phyloP scores from a whole-genome alignment of 2,113 vertebrate genomes.

The Burhinus oedicnemus region DNA sequence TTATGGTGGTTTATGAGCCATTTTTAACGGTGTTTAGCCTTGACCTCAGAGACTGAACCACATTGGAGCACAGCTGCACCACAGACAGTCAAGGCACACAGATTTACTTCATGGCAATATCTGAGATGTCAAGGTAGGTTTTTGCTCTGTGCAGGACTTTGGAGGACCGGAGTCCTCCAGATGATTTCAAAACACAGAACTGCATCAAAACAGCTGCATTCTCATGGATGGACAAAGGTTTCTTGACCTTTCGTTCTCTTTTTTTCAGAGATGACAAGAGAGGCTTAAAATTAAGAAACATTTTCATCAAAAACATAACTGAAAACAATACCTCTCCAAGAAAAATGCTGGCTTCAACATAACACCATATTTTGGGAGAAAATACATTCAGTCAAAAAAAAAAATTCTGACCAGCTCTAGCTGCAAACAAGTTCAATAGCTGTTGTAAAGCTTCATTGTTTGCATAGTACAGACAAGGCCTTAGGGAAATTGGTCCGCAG shows the following conservation, averaged over 20 bases:
- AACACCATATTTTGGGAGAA: conserved; percentile 1
- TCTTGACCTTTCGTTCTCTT: neutral
- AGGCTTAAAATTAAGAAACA: conserved; percentile 8
- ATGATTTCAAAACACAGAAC: conserved; percentile 6
- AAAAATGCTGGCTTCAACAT: conserved; percentile 27
- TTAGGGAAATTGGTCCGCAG: conserved; percentile 44
- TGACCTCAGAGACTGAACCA: neutral
- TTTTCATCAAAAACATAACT: neutral
- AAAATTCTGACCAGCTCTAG: neutral
- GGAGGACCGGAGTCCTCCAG: neutral
- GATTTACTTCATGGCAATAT: neutral
- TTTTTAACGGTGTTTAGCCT: neutral
- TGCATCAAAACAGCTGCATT: neutral
- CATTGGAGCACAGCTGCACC: neutral
- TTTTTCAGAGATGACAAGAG: neutral
- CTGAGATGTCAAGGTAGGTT: neutral
- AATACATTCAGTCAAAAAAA: neutral
- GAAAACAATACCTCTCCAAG: conserved; percentile 39
- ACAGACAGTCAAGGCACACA: neutral
- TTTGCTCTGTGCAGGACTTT: neutral
- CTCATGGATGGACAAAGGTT: neutral
- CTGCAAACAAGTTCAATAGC: conserved; percentile 46
- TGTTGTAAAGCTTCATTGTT: conserved; percentile 61
- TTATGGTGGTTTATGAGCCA: neutral
- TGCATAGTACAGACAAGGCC: conserved; percentile 40